Percentiles rank a stretch among this genome's conserved stretches.
Evolutionary conservation across 1,140 invertebrate genomes (phyloP).

Genomic region (Paraescarpia echinospica): DNA sequence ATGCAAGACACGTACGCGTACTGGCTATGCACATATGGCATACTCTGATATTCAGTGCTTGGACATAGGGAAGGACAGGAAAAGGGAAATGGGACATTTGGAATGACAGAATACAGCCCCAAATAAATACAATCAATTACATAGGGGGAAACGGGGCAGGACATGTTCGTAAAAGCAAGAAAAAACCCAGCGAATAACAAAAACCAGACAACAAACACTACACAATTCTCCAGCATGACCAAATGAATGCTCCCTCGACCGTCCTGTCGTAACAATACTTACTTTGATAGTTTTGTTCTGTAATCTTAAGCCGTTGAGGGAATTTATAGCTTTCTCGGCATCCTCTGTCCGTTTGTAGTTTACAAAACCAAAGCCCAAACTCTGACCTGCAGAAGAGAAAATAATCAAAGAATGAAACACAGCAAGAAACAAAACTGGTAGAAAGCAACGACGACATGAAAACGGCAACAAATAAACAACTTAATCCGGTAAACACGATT

Average conservation of each 20-base stretch:
- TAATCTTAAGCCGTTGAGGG: constrained; percentile 98
- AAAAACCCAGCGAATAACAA: neutral
- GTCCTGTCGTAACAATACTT: neutral
- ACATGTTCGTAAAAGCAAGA: neutral
- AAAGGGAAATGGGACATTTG: neutral
- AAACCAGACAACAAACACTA: neutral
- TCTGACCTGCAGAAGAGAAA: constrained; percentile 76
- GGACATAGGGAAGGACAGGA: neutral
- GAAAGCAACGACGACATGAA: neutral
- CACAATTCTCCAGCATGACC: neutral
- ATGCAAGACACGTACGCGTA: neutral
- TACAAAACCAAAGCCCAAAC: constrained; percentile 87
- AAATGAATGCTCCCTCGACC: neutral
- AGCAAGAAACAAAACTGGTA: constrained; percentile 9
- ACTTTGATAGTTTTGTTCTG: constrained; percentile 99
- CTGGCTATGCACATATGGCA: neutral
- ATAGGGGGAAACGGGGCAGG: too few relatives aligned
- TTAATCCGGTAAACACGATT: neutral
- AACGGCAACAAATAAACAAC: neutral
- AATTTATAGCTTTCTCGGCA: constrained; percentile 97
- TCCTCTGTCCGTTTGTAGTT: constrained; percentile 97
- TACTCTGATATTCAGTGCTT: neutral
- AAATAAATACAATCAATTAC: neutral
- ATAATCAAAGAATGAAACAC: constrained; percentile 19
- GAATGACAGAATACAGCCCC: neutral